phyloP scores from a whole-genome alignment of 2,113 vertebrate species.

The Pygoscelis antarcticus region DNA sequence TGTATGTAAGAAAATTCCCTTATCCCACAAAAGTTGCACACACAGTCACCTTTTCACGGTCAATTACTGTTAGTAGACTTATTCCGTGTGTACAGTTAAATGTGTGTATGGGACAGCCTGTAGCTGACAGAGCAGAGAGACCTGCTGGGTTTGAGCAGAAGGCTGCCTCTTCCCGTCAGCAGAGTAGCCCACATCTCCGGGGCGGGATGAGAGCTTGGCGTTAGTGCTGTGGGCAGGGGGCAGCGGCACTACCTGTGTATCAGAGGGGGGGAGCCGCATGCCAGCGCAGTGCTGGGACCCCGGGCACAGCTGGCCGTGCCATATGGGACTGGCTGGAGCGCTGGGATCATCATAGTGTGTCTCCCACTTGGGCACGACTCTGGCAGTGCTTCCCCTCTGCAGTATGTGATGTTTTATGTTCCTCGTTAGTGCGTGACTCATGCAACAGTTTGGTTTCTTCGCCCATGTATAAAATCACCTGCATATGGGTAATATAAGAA shows the following conservation, averaged over 20 bases:
- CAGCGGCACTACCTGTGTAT: background rate
- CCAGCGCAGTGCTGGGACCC: background rate
- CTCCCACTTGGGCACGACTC: background rate
- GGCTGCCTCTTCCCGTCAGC: background rate
- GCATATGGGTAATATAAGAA: background rate
- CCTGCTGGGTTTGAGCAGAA: background rate
- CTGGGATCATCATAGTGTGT: background rate
- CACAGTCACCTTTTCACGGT: background rate
- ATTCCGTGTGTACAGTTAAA: accelerated
- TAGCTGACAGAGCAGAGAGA: background rate
- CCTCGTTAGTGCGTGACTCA: background rate
- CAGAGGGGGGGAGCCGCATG: background rate
- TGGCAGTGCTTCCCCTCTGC: background rate
- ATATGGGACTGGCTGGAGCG: accelerated
- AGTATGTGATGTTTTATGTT: background rate
- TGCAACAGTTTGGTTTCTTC: background rate
- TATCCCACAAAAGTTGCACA: background rate
- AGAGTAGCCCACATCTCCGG: background rate
- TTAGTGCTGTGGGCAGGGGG: background rate
- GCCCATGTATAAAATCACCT: background rate
- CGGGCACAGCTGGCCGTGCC: accelerated
- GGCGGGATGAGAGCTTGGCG: background rate
- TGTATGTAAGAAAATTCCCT: background rate
- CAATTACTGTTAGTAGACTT: background rate
- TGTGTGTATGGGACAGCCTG: background rate